Base-by-base conservation (phyloP, 2,113 vertebrate genomes). In the Eublepharis macularius region DNA sequence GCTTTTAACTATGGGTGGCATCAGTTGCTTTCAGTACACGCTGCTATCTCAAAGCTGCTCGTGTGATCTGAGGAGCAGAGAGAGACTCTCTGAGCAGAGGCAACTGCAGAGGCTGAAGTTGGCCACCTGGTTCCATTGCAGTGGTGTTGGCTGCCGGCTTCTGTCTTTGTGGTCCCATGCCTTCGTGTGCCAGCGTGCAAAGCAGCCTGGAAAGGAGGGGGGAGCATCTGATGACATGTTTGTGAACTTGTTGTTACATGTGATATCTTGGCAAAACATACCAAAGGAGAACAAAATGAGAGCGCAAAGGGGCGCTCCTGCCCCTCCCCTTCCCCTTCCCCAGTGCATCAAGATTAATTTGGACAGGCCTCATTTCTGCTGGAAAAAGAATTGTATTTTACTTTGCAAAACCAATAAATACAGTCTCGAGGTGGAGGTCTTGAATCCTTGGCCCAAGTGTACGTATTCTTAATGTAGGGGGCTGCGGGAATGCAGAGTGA, bases 41-140 rank as follows among this genome's bases (percentile, higher is more conserved):
- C 3, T 24, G 86, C 43, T 57, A 21, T 47, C 79, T 80, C 49
- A 57, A 41, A 79, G 63, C 49, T 39, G 0, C 2, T 75, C 83
- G 75, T 76, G 47, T 77, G 43, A 65, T 89, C 70, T 87, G 78
- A 51, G 82, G 89, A 81, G 73, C 2, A 0, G 10, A 80, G 76
- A 66, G 0, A 13, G 12, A 54, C 84, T 89, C 90, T 70, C 0
- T 63, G 32, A 86, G 76, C 85, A 63, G 82, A 80, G 72, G 86
- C 88, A 78, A 88, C 87, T 92, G 92, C 92, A 91, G 91, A 83
- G 78, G 63, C 82, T 91, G 47, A 19, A 0, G 2, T 49, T 83
- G 89, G 93, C 94, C 94, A 94, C 91, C 94, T 95, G 94, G 94
- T 94, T 87, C 57, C 85, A 91, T 88, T 94, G 94, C 94, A 95